Conservation (phyloP, 2,113 vertebrate genomes). For the Carassius carassius region DNA sequence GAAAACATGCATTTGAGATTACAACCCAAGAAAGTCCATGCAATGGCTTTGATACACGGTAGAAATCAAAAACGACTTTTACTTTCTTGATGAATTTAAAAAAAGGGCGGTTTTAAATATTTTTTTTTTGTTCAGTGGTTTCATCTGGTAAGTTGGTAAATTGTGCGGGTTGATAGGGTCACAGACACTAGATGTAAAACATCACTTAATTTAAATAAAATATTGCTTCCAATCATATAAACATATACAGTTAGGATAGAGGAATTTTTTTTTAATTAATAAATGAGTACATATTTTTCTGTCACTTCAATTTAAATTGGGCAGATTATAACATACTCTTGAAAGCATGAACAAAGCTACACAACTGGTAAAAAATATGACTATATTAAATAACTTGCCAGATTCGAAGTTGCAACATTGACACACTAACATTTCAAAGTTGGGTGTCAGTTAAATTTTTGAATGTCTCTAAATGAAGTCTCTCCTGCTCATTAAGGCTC, state of each 20-base stretch:
- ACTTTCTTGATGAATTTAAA: not conserved
- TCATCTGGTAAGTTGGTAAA: not conserved
- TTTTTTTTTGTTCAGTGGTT: not conserved
- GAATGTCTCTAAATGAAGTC: not conserved
- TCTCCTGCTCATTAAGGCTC: not conserved
- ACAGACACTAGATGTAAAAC: not conserved
- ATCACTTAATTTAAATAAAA: not conserved
- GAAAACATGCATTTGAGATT: constrained; percentile 39
- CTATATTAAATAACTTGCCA: not conserved
- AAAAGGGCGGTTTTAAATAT: not conserved
- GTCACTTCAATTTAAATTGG: not conserved
- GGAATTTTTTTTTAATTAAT: too few relatives aligned
- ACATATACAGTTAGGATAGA: too few relatives aligned
- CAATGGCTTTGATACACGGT: not conserved
- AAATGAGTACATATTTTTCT: too few relatives aligned
- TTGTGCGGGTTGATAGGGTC: not conserved
- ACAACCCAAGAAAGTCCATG: not conserved
- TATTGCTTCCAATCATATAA: not conserved
- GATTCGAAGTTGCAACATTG: not conserved
- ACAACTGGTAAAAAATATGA: not conserved
- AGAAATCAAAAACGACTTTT: not conserved
- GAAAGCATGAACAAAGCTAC: not conserved
- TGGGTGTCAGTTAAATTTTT: not conserved
- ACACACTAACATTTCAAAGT: not conserved
- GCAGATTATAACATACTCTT: not conserved